Evolutionary conservation across 2,888 invertebrate genomes (phyloP).

Genomic region (Dynastes grantii): DNA sequence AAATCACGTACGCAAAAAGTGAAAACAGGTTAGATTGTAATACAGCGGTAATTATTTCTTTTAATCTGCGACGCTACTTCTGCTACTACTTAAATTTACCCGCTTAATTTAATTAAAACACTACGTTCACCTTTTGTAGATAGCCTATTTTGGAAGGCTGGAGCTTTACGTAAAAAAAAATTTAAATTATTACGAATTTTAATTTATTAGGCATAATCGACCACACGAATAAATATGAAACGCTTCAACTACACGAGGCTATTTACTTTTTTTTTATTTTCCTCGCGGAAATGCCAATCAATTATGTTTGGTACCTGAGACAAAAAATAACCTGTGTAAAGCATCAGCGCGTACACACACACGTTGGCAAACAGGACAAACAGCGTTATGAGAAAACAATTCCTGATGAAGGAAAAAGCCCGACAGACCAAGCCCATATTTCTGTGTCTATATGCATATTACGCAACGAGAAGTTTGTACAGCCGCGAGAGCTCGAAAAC

Average conservation of each 20-base stretch:
- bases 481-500: conserved; percentile 38
- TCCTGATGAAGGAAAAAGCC: conserved; percentile 31
- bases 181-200: too few relatives aligned
- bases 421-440: conserved; percentile 38
- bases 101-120: too few relatives aligned
- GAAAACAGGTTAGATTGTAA: neutral
- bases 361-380: conserved; percentile 23
- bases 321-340: conserved; percentile 27
- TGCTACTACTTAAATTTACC: too few relatives aligned
- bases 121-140: too few relatives aligned
- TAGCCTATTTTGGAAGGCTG: too few relatives aligned
- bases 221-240: too few relatives aligned
- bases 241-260: neutral
- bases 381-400: conserved; percentile 43
- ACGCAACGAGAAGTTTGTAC: conserved; percentile 36
- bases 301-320: conserved; percentile 27
- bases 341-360: neutral
- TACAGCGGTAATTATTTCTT: too few relatives aligned
- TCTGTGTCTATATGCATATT: conserved; percentile 44
- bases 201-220: too few relatives aligned
- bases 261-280: conserved; percentile 20
- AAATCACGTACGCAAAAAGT: conserved; percentile 18
- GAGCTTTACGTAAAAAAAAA: too few relatives aligned
- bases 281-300: conserved; percentile 24
- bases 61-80: too few relatives aligned